These are phyloP conservation scores for Pseudopodoces humilis DNA, from an alignment of 2,113 vertebrate species.

Conservation along the genomic window DNA sequence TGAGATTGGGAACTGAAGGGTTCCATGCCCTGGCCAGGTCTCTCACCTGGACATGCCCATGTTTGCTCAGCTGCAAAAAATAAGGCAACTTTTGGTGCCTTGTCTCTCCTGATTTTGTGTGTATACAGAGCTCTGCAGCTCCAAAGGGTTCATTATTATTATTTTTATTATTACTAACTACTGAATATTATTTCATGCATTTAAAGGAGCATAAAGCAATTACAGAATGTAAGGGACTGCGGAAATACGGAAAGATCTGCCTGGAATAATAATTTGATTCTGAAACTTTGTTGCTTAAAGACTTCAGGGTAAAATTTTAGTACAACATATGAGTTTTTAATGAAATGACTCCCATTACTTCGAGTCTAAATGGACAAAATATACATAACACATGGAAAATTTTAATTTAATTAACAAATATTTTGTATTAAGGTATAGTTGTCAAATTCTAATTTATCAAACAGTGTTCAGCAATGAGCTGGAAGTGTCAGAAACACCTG, in stretches of 20 bases:
- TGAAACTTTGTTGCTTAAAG: conserved; percentile 51
- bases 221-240: conserved; percentile 11
- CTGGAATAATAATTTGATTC: conserved; percentile 45
- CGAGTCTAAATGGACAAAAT: neutral
- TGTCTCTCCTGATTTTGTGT: neutral
- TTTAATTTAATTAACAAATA: conserved; percentile 41
- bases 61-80: neutral
- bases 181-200: conserved; percentile 26
- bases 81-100: neutral
- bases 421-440: neutral
- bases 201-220: conserved; percentile 46
- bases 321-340: conserved; percentile 37
- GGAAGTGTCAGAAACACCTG: neutral
- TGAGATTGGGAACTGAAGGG: neutral
- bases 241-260: conserved; percentile 34
- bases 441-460: neutral
- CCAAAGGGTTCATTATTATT: neutral
- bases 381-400: neutral
- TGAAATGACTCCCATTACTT: conserved; percentile 34
- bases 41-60: accelerated
- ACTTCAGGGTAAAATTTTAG: conserved; percentile 49
- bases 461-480: neutral
- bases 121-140: neutral
- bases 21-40: accelerated
- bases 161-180: neutral